phyloP scores from a whole-genome alignment of 2,797 vertebrate genomes.

The Molothrus aeneus region DNA sequence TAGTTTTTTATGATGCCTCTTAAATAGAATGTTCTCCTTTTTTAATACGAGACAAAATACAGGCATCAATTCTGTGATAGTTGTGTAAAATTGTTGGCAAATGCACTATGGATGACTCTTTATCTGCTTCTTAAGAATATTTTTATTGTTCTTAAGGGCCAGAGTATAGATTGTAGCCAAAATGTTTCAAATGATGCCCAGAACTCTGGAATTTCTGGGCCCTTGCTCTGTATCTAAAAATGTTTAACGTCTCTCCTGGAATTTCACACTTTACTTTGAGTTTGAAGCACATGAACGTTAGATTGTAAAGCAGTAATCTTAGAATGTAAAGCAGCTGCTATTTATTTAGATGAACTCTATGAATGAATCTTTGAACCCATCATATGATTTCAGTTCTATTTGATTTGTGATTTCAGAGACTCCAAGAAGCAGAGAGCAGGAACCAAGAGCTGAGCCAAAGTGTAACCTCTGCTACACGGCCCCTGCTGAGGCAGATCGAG shows the following conservation, averaged over 20 bases:
- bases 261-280: not conserved
- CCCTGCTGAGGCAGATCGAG: slow-evolving; percentile 94
- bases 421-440: slow-evolving; percentile 92
- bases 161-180: not conserved
- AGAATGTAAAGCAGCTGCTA: not conserved
- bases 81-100: not conserved
- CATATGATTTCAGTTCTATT: not conserved
- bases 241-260: not conserved
- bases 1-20: not conserved
- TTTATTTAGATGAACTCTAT: not conserved
- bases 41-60: not conserved
- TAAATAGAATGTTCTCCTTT: not conserved
- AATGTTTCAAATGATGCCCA: not conserved
- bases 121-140: not conserved
- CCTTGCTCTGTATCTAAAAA: not conserved
- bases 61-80: not conserved
- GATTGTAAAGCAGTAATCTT: not conserved
- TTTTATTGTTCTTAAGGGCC: not conserved
- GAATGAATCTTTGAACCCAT: not conserved
- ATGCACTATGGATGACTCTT: not conserved
- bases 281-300: not conserved
- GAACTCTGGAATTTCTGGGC: not conserved
- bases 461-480: slow-evolving; percentile 92
- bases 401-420: slow-evolving; percentile 80
- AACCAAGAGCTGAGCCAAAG: slow-evolving; percentile 97